These are phyloP conservation scores for Leucophora obtusa DNA, from an alignment of 2,888 invertebrate species.

Conservation along the genomic window DNA sequence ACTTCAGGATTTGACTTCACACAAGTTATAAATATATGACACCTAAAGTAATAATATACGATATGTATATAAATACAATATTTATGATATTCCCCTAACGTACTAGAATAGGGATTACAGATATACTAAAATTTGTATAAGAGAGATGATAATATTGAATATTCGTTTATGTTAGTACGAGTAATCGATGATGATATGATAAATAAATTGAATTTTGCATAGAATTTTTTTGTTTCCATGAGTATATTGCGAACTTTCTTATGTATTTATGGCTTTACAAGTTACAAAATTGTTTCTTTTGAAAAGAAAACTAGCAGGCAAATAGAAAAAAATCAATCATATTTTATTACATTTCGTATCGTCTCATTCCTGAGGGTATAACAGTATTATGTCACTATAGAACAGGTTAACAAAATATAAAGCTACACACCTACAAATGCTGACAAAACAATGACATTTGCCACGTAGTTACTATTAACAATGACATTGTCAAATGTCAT, in stretches of 20 bases:
- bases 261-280: neutral
- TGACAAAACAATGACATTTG: neutral
- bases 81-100: too few species aligned
- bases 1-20: neutral
- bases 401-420: too few species aligned
- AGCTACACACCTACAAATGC: too few species aligned
- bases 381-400: too few species aligned
- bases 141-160: too few species aligned
- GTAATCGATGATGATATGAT: constrained; percentile 2
- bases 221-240: constrained; percentile 6
- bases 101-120: too few species aligned
- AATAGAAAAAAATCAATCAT: too few species aligned
- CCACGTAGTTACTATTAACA: neutral
- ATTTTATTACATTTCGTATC: too few species aligned
- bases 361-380: too few species aligned
- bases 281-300: neutral
- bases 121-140: too few species aligned
- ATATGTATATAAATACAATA: too few species aligned
- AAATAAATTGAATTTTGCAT: neutral
- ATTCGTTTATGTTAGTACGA: neutral
- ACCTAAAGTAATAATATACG: neutral
- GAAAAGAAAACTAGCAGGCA: neutral
- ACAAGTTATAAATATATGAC: neutral
- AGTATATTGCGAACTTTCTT: neutral
- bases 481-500: constrained; percentile 38